phyloP scores from a whole-genome alignment of 2,113 vertebrate genomes.

The Agelaius tricolor region DNA sequence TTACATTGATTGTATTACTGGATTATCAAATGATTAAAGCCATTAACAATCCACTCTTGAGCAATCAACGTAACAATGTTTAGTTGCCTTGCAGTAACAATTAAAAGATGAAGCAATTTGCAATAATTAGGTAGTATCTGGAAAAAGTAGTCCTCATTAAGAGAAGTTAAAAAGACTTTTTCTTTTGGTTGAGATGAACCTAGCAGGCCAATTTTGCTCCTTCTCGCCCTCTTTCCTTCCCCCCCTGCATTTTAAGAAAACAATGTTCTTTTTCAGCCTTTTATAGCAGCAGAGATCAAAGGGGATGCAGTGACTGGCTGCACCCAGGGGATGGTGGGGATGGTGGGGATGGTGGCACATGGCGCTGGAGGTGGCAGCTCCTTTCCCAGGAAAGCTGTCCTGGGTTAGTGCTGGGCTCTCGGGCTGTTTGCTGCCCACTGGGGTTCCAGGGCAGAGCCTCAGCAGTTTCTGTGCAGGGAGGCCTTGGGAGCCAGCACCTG shows the following conservation, averaged over 20 bases:
- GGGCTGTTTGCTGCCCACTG: neutral
- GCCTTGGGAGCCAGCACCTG: neutral
- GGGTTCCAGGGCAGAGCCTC: neutral
- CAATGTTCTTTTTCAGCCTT: constrained; percentile 58
- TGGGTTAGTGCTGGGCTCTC: accelerated
- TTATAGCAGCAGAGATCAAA: constrained; percentile 64
- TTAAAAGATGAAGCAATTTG: constrained; percentile 79
- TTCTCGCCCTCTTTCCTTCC: neutral
- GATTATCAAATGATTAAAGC: constrained; percentile 79
- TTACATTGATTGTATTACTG: constrained; percentile 74
- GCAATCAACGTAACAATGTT: constrained; percentile 78
- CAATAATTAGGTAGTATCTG: constrained; percentile 79
- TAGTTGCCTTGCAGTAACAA: constrained; percentile 82
- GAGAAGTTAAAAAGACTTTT: constrained; percentile 74
- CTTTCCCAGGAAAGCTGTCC: neutral
- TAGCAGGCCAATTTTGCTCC: constrained; percentile 52
- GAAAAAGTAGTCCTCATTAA: constrained; percentile 76
- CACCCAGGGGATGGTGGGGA: neutral
- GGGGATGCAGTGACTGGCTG: neutral
- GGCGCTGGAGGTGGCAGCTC: neutral
- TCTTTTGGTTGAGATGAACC: constrained; percentile 56
- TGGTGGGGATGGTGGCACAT: accelerated
- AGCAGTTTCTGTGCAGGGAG: neutral
- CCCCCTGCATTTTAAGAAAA: constrained; percentile 42
- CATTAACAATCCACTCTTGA: constrained; percentile 78